Evolutionary conservation across 2,888 invertebrate genomes (phyloP).

Genomic region (Brachypalpus laphriformis): DNA sequence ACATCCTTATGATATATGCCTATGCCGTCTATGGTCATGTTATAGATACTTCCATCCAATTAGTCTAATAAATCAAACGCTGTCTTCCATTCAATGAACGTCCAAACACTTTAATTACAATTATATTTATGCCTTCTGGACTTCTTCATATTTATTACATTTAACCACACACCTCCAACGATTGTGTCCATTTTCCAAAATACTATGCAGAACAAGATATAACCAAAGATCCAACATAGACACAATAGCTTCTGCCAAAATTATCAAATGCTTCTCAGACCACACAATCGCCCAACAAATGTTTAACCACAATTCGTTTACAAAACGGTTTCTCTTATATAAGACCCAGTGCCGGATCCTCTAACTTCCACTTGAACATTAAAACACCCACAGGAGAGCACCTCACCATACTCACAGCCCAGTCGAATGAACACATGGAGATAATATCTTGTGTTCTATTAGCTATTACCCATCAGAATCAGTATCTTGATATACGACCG

Average conservation of each 20-base stretch:
- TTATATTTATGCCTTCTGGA: background rate
- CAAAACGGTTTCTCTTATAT: slow-evolving; percentile 5
- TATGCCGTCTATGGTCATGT: background rate
- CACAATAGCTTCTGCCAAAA: slow-evolving; percentile 19
- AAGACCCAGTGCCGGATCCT: background rate
- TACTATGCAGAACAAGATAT: background rate
- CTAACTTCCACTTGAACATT: background rate
- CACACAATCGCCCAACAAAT: slow-evolving; percentile 8
- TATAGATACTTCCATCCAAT: background rate
- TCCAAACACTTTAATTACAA: slow-evolving; percentile 9
- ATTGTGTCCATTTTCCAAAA: background rate
- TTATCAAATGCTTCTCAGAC: background rate
- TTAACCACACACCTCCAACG: background rate
- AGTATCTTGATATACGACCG: slow-evolving; percentile 67
- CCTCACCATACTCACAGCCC: background rate
- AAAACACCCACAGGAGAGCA: background rate
- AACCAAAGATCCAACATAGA: background rate
- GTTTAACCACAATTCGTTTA: slow-evolving; percentile 39
- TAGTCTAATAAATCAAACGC: background rate
- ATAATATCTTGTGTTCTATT: slow-evolving; percentile 60
- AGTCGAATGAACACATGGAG: slow-evolving; percentile 12
- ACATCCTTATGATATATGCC: background rate
- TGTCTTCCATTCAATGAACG: background rate
- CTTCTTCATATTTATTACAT: background rate
- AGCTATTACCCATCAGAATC: slow-evolving; percentile 64